A percentile compares a stretch with the other conserved stretches of the same genome.
These are phyloP conservation scores for Villa cingulata DNA, from an alignment of 2,888 invertebrate species.

Conservation along the genomic window DNA sequence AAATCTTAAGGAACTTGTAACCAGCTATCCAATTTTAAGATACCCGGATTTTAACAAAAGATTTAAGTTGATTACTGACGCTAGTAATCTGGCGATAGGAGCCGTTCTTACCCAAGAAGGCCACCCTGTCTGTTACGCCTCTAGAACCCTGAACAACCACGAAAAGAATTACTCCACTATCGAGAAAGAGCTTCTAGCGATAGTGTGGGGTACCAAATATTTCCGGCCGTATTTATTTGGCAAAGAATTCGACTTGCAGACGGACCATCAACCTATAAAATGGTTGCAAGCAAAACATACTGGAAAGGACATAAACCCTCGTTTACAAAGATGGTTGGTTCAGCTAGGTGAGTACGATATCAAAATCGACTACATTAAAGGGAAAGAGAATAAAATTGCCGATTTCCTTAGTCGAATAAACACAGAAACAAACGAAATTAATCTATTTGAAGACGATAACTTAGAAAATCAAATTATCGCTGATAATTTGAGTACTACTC, in stretches of 20 bases:
- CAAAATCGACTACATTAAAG: conserved; percentile 1
- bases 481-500: background rate
- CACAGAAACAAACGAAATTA: conserved; percentile 1
- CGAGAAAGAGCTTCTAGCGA: conserved; percentile 25
- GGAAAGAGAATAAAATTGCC: conserved; percentile 6
- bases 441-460: background rate
- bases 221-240: conserved; percentile 10
- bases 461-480: background rate
- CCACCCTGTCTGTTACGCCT: conserved; percentile 20
- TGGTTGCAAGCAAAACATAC: conserved; percentile 3
- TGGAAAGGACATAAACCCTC: conserved; percentile 2
- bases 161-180: conserved; percentile 19
- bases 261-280: conserved; percentile 4
- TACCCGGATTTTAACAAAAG: conserved; percentile 3
- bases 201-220: conserved; percentile 20
- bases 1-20: background rate
- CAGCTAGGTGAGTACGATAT: background rate
- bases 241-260: conserved; percentile 1
- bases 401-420: conserved; percentile 6
- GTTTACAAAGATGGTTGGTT: background rate
- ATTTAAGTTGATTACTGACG: conserved; percentile 8
- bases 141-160: conserved; percentile 17
- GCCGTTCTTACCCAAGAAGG: conserved; percentile 20
- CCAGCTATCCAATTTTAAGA: background rate
- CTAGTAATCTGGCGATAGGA: conserved; percentile 19